Conservation (phyloP, 1,140 invertebrate species). For the Drosophila auraria region DNA sequence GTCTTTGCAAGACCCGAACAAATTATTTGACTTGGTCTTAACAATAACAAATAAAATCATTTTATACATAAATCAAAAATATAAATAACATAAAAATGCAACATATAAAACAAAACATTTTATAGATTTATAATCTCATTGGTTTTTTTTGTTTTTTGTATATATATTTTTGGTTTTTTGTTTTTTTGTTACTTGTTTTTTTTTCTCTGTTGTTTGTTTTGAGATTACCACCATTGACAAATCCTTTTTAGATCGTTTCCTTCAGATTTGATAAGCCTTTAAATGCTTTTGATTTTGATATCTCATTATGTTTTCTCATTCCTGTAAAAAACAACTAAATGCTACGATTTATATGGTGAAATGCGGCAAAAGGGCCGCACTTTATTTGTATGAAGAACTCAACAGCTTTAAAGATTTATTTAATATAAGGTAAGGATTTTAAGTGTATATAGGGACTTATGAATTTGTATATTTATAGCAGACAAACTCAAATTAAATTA, state of each 20-base stretch:
- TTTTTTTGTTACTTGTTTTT: conserved; percentile 32
- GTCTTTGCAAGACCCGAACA: conserved; percentile 10
- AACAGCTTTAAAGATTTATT: conserved; percentile 25
- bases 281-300: conserved; percentile 60
- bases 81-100: conserved; percentile 79
- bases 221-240: conserved; percentile 67
- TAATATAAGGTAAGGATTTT: background rate
- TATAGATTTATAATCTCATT: conserved; percentile 45
- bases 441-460: background rate
- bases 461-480: conserved; percentile 1
- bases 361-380: conserved; percentile 56
- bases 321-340: conserved; percentile 81
- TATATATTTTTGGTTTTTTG: conserved; percentile 20
- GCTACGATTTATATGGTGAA: conserved; percentile 66
- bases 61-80: conserved; percentile 74
- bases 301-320: conserved; percentile 60
- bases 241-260: conserved; percentile 68
- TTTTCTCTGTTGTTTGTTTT: conserved; percentile 51
- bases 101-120: conserved; percentile 72
- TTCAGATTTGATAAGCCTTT: conserved; percentile 59
- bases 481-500: too few relatives aligned
- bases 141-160: conserved; percentile 24
- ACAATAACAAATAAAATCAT: conserved; percentile 72
- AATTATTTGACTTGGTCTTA: conserved; percentile 41
- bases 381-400: conserved; percentile 50